Evolutionary conservation across 2,888 invertebrate species (phyloP).

Genomic region (Cyclophora albipunctata): DNA sequence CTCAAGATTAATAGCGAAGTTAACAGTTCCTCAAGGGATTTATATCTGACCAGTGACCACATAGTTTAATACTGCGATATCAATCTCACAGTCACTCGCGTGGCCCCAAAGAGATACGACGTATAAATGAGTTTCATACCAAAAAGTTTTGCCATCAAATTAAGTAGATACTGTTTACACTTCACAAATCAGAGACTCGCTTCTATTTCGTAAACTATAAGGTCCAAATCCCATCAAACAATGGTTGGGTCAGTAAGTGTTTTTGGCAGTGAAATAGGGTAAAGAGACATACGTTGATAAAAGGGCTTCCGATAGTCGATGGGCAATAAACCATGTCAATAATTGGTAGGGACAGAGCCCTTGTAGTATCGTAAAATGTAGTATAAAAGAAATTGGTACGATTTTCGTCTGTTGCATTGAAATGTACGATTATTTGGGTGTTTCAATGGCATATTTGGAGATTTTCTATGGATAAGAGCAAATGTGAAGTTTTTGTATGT

Average conservation of each 20-base stretch:
- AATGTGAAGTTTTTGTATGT: too few species aligned
- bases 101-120: constrained; percentile 42
- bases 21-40: constrained; percentile 27
- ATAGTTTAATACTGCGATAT: constrained; percentile 15
- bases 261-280: constrained; percentile 23
- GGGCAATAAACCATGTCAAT: constrained; percentile 65
- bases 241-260: constrained; percentile 8
- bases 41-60: constrained; percentile 12
- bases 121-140: constrained; percentile 64
- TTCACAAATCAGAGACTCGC: background rate
- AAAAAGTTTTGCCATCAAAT: constrained; percentile 66
- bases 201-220: constrained; percentile 18
- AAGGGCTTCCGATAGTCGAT: constrained; percentile 49
- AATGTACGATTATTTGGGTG: too few species aligned
- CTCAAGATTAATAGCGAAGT: constrained; percentile 32
- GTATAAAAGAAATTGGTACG: too few species aligned
- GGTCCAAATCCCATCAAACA: constrained; percentile 20
- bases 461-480: too few species aligned
- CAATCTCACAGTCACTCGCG: constrained; percentile 34
- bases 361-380: too few species aligned
- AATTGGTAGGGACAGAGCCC: constrained; percentile 55
- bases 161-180: constrained; percentile 46
- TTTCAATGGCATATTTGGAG: too few species aligned
- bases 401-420: too few species aligned
- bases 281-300: constrained; percentile 60